A percentile compares a stretch with the other conserved stretches of the same genome.
phyloP scores from a whole-genome alignment of 92 coral and sea anemone genomes.

The Porites rus region DNA sequence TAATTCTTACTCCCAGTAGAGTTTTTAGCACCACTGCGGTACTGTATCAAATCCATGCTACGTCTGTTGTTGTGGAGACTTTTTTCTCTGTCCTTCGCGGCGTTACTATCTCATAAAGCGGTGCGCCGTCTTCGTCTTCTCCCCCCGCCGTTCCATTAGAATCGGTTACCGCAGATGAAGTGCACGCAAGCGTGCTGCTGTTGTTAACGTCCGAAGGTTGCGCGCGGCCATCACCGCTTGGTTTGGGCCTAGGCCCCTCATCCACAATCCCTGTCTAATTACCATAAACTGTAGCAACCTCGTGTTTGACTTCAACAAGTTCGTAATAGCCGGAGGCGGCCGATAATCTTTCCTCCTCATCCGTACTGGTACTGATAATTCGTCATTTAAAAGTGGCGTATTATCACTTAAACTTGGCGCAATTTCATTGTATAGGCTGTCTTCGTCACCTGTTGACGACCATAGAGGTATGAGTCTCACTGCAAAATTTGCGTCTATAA shows the following conservation, averaged over 20 bases:
- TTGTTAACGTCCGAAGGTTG: slow-evolving; percentile 2
- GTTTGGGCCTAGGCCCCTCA: slow-evolving; percentile 2
- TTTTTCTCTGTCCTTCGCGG: neutral
- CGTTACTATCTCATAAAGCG: slow-evolving; percentile 17
- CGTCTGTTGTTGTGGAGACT: neutral
- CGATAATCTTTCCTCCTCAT: slow-evolving; percentile 17
- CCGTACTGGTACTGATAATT: slow-evolving; percentile 10
- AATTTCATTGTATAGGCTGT: slow-evolving; percentile 42
- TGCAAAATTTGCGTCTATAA: no score
- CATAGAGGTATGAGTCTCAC: no score
- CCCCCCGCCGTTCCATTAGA: neutral
- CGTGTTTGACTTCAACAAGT: slow-evolving; percentile 27
- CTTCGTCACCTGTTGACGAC: neutral
- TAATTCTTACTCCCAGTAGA: no score
- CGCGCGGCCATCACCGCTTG: neutral
- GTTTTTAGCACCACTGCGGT: no score
- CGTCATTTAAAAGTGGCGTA: neutral
- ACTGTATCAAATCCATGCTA: slow-evolving; percentile 1
- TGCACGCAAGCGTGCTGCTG: slow-evolving; percentile 9
- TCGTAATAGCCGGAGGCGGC: slow-evolving; percentile 27
- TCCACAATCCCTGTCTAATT: slow-evolving; percentile 14
- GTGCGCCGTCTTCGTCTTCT: neutral
- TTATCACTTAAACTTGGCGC: neutral
- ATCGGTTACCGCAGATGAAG: neutral
- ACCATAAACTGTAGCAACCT: neutral